A percentile compares a stretch with the other conserved stretches of the same genome.
phyloP scores from a whole-genome alignment of 2,888 invertebrate genomes.

The Parnassius smintheus region DNA sequence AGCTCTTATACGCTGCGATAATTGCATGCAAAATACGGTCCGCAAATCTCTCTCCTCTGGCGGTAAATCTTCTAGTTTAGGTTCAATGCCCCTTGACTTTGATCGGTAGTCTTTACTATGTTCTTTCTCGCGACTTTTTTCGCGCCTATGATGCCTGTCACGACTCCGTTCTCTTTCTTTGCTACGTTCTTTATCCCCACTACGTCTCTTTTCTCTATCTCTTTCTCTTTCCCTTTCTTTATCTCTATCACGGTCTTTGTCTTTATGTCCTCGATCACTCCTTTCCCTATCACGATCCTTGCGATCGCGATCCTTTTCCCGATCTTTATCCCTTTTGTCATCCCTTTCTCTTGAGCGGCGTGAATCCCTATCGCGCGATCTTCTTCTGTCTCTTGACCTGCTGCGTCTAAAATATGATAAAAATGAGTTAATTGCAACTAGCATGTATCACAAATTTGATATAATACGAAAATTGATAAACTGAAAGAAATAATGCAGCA shows the following conservation, averaged over 20 bases:
- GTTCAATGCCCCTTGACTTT: slow-evolving; percentile 77
- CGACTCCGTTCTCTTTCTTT: slow-evolving; percentile 50
- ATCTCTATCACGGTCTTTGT: slow-evolving; percentile 52
- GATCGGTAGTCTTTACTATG: slow-evolving; percentile 61
- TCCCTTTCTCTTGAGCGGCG: slow-evolving; percentile 80
- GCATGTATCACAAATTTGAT: too few relatives aligned
- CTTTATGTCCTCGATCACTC: slow-evolving; percentile 36
- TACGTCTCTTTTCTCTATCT: slow-evolving; percentile 51
- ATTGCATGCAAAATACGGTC: slow-evolving; percentile 99
- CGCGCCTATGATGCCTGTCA: slow-evolving; percentile 53
- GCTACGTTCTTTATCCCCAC: slow-evolving; percentile 44
- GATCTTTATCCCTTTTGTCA: slow-evolving; percentile 59
- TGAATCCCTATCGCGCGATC: slow-evolving; percentile 82
- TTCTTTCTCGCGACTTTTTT: slow-evolving; percentile 60
- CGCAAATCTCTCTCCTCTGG: slow-evolving; percentile 99
- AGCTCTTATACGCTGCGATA: slow-evolving; percentile 95
- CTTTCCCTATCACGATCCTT: slow-evolving; percentile 41
- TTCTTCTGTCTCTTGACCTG: slow-evolving; percentile 71
- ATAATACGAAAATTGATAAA: too few relatives aligned
- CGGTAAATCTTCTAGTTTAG: slow-evolving; percentile 88
- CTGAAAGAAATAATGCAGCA: too few relatives aligned
- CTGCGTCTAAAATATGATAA: slow-evolving; percentile 53
- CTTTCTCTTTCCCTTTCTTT: slow-evolving; percentile 47
- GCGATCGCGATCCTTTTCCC: slow-evolving; percentile 52
- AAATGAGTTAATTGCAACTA: too few relatives aligned